Evolutionary conservation across 53 echinoderm and acorn worm species (phyloP).

Genomic region (Hippasteria phrygiana): DNA sequence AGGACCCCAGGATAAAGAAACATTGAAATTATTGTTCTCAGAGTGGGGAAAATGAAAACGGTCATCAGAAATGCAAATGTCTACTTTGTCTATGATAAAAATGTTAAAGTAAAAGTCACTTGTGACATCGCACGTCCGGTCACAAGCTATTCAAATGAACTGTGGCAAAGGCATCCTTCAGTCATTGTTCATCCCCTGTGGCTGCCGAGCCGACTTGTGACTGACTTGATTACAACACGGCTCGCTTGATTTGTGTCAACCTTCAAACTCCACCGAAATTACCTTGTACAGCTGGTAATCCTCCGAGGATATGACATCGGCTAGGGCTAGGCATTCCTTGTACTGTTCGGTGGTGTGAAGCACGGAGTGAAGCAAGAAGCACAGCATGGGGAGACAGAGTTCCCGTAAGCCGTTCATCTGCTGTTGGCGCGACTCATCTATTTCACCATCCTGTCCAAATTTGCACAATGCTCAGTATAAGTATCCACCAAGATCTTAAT

Average conservation of each 20-base stretch:
- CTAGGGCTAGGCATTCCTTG: conserved; percentile 81
- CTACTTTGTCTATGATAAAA: no score
- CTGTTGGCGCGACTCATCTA: conserved; percentile 62
- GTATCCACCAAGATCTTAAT: no score
- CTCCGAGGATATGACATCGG: conserved; percentile 91
- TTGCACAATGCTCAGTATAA: background rate
- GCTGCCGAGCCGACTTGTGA: no score
- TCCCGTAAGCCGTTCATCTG: conserved; percentile 79
- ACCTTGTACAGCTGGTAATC: conserved; percentile 94
- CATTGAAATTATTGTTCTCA: no score
- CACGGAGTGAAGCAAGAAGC: conserved; percentile 78
- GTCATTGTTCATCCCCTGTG: no score
- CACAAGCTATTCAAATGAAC: no score
- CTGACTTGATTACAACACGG: background rate
- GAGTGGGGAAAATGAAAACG: no score
- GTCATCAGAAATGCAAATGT: no score
- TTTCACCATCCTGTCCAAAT: conserved; percentile 57
- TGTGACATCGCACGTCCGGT: no score
- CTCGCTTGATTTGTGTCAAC: background rate
- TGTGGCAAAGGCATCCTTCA: no score
- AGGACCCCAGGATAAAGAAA: no score
- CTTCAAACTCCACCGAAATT: background rate
- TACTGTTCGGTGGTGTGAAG: conserved; percentile 83
- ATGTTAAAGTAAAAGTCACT: no score
- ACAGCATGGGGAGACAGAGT: conserved; percentile 89